Percentiles rank a stretch among this genome's conserved stretches.
These are phyloP conservation scores for Erpobdella octoculata DNA, from an alignment of 2,888 invertebrate species.

Conservation along the genomic window DNA sequence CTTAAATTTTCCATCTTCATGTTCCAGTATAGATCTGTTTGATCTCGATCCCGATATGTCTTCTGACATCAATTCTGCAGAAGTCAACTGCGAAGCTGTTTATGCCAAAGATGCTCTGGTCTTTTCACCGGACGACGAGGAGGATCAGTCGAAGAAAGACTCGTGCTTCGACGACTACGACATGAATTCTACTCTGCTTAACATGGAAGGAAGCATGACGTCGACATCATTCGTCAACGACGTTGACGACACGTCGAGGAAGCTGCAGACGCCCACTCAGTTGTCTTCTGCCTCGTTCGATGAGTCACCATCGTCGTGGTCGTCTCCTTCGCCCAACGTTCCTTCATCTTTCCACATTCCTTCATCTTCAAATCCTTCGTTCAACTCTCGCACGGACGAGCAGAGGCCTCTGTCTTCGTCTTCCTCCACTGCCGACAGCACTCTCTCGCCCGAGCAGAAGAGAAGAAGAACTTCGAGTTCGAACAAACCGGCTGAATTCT, in stretches of 20 bases:
- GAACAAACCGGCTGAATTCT: conserved; percentile 1
- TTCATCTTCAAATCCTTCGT: background rate
- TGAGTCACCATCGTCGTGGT: background rate
- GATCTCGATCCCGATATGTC: background rate
- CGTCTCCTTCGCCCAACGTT: background rate
- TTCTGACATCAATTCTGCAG: background rate
- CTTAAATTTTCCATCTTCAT: background rate
- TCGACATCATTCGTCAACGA: background rate
- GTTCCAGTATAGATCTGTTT: background rate
- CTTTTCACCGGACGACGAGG: background rate
- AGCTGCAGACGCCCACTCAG: background rate
- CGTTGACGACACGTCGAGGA: background rate
- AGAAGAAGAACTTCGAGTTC: background rate
- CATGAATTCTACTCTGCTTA: background rate
- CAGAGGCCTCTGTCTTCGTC: background rate
- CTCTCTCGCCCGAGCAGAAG: conserved; percentile 26
- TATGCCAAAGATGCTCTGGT: background rate
- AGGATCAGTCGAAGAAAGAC: background rate
- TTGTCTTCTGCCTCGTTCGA: background rate
- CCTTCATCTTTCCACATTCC: background rate
- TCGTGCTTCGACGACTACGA: background rate
- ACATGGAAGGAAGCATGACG: background rate
- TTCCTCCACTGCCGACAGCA: conserved; percentile 19
- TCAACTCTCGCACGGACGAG: background rate
- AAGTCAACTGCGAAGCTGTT: background rate